These are phyloP conservation scores for Piprites chloris DNA, from an alignment of 2,113 vertebrate genomes.

Conservation along the genomic window DNA sequence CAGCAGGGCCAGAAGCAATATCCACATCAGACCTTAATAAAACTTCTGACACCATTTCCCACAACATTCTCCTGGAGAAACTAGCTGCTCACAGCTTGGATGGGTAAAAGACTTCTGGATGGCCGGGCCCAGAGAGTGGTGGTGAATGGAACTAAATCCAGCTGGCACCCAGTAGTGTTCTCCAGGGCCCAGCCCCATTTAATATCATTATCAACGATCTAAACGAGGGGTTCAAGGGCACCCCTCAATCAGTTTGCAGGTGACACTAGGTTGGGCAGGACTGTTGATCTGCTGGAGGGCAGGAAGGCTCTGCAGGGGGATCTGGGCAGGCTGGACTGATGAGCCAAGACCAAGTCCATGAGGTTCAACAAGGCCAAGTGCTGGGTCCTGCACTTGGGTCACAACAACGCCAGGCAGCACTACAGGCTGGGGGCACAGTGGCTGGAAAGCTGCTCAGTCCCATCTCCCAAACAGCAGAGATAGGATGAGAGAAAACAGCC, in stretches of 20 bases:
- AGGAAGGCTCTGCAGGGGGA: not conserved
- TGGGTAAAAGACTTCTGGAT: not conserved
- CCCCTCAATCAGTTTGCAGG: not conserved
- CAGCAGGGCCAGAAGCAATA: not conserved
- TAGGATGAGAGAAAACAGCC: not conserved
- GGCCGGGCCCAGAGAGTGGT: not conserved
- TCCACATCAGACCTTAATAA: not conserved
- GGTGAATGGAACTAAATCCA: not conserved
- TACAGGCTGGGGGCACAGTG: not conserved
- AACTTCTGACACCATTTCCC: not conserved
- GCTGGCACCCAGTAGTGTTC: not conserved
- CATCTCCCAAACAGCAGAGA: not conserved
- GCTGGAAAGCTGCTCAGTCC: not conserved
- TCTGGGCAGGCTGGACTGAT: not conserved
- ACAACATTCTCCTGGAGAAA: not conserved
- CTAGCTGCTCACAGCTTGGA: not conserved
- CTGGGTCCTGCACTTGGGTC: accelerated
- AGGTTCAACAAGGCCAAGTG: not conserved
- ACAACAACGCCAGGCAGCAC: not conserved
- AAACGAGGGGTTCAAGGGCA: accelerated
- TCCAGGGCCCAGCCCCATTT: not conserved
- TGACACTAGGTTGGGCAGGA: not conserved
- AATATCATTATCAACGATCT: not conserved
- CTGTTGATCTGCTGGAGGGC: not conserved
- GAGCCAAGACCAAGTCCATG: not conserved